Base-by-base conservation (phyloP, 2,888 invertebrate species). In the Phyllotreta striolata region DNA sequence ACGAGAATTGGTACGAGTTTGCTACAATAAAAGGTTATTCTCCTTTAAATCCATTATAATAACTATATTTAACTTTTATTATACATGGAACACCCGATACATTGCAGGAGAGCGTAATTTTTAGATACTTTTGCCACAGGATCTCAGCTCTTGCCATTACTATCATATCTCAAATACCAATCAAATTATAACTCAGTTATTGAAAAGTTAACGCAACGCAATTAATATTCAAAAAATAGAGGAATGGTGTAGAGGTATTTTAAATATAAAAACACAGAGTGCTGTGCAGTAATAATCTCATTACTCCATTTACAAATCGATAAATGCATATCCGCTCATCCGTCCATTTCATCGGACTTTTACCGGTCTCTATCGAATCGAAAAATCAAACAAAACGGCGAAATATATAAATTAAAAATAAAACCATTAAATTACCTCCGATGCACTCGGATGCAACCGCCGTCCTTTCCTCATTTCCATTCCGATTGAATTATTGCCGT, bases 41-140 rank as follows among this genome's bases (percentile, higher is more conserved):
- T 12, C 47, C 47, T 47, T 47, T 47, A 47, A 47, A 47, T 13
- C 14, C 24, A 13, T 47, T 9, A 12, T 47, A 47, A 47, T 24
- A 47, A 47, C 47, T 47, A 47, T 47, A 47, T 47, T 47, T 14
- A 47, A 14, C 13, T 47, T 47, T 47, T 47, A 47, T 47, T 13
- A 13, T 47, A 47, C 34, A 14, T 12, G n/a, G 24, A 6, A 46
- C 46, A 43, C 43, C 43, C n/a, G 43, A 43, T 43, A 43, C 43
- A 43, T 7, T 6, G n/a, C 44, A 7, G 14, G 8, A 47, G 47
- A 9, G 2, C 24, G 47, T 24, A 47, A 47, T 47, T 34, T 47
- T 34, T 34, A 14, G 24, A 14, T 9, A 47, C 24, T 47, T 47
- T 47, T 6, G 47, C 47, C 47, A 34, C 24, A 6, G 34, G 47